phyloP scores from a whole-genome alignment of 2,113 vertebrate genomes.

The Oenanthe oenanthe region DNA sequence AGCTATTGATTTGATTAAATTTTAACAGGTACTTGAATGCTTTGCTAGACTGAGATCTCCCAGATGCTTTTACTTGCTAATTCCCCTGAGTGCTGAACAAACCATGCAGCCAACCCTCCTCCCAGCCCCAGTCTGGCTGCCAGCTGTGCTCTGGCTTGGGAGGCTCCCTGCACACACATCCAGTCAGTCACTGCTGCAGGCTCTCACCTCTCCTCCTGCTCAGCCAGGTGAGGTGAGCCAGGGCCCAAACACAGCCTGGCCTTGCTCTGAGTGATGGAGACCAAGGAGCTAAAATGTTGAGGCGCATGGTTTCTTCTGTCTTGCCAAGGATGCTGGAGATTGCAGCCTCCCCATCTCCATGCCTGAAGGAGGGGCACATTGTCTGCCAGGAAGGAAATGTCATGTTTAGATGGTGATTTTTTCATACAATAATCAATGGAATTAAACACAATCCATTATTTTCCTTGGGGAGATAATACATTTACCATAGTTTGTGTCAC shows the following conservation, averaged over 20 bases:
- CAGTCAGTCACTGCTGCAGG: rapidly evolving
- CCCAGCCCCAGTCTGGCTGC: neutral
- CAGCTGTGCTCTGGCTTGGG: neutral
- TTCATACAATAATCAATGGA: neutral
- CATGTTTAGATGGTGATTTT: neutral
- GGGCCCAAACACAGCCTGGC: neutral
- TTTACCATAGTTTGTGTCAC: neutral
- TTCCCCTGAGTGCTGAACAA: neutral
- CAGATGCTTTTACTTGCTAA: neutral
- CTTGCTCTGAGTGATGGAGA: neutral
- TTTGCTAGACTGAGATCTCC: neutral
- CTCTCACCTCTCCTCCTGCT: neutral
- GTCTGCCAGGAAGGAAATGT: neutral
- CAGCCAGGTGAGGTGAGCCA: neutral
- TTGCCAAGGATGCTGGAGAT: neutral
- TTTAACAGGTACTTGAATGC: neutral
- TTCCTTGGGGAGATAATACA: neutral
- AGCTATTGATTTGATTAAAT: conserved; percentile 27
- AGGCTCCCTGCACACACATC: neutral
- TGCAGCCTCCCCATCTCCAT: neutral
- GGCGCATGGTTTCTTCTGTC: neutral
- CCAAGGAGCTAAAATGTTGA: neutral
- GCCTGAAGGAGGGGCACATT: neutral
- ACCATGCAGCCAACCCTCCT: neutral
- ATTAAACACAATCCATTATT: neutral